These are phyloP conservation scores for Anguilla obscura DNA, from an alignment of 2,797 vertebrate species.

Conservation along the genomic window DNA sequence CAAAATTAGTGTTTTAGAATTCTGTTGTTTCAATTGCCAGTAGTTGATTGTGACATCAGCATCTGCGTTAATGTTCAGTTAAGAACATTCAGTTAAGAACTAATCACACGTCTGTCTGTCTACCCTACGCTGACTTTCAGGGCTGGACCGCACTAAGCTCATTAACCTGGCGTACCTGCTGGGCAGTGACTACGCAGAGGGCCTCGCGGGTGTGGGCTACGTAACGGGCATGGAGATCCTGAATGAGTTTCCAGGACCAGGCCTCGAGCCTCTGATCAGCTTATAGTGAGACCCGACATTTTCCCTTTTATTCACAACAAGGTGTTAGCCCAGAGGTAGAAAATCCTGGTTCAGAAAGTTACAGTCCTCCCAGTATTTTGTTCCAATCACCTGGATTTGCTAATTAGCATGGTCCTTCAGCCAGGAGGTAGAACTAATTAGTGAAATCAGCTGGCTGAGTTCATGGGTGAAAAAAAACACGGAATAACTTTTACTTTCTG, in stretches of 20 bases:
- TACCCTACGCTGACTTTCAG: constrained; percentile 59
- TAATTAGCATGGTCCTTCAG: background rate
- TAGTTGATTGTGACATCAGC: no score
- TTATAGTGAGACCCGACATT: constrained; percentile 72
- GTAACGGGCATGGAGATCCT: constrained; percentile 98
- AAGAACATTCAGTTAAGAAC: no score
- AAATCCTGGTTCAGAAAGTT: background rate
- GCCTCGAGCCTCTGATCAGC: constrained; percentile 79
- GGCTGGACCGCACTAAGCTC: constrained; percentile 88
- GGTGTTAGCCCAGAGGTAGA: background rate
- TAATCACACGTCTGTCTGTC: constrained; percentile 24
- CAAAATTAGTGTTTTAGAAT: no score
- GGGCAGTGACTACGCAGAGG: constrained; percentile 97
- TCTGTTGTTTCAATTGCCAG: no score
- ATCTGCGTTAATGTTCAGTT: no score
- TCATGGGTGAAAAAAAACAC: background rate
- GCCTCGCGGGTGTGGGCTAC: constrained; percentile 87
- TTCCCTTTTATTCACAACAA: background rate
- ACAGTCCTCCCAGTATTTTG: background rate
- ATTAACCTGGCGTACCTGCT: constrained; percentile 96
- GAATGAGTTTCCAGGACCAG: constrained; percentile 90
- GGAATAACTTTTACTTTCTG: background rate
- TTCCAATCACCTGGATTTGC: background rate
- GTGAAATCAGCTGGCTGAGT: background rate
- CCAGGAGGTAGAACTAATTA: background rate